phyloP scores from a whole-genome alignment of 2,888 invertebrate genomes.

The Thymelicus lineola region DNA sequence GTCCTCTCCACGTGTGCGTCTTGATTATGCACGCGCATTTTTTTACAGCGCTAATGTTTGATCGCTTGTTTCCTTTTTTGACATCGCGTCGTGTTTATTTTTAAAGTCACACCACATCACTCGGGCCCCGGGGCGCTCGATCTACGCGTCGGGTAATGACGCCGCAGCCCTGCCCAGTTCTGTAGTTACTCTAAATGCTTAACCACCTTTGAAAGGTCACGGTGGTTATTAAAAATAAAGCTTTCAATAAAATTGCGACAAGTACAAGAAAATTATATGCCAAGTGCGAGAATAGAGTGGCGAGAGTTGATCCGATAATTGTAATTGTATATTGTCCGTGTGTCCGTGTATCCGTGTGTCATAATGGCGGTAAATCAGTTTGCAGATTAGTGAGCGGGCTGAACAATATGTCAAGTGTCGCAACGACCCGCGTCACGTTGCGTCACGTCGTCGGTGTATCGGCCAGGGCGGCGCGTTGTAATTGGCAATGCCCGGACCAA shows the following conservation, averaged over 20 bases:
- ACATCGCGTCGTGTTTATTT: slow-evolving; percentile 20
- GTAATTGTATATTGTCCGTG: slow-evolving; percentile 1
- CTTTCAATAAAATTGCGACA: slow-evolving; percentile 18
- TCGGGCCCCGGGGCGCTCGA: neutral
- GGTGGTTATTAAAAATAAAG: slow-evolving; percentile 3
- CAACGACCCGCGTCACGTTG: slow-evolving; percentile 1
- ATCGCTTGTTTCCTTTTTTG: slow-evolving; percentile 22
- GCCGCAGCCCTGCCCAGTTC: neutral
- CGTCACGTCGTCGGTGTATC: too few relatives aligned
- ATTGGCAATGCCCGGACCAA: slow-evolving; percentile 38
- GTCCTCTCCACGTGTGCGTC: slow-evolving; percentile 48
- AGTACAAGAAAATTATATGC: slow-evolving; percentile 12
- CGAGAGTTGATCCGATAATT: slow-evolving; percentile 5
- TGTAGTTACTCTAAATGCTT: too few relatives aligned
- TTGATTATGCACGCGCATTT: slow-evolving; percentile 40
- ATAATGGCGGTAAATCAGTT: slow-evolving; percentile 23
- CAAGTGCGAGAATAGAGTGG: slow-evolving; percentile 3
- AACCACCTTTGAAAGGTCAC: slow-evolving; percentile 5
- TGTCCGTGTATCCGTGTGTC: slow-evolving; percentile 5
- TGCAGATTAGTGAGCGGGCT: slow-evolving; percentile 8
- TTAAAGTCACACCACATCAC: slow-evolving; percentile 1
- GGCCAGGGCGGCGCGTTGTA: slow-evolving; percentile 31
- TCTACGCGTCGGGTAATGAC: neutral
- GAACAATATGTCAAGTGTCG: slow-evolving; percentile 26
- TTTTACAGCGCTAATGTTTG: slow-evolving; percentile 31